Conservation (phyloP, 2,888 invertebrate species). For the Troides oblongomaculatus region DNA sequence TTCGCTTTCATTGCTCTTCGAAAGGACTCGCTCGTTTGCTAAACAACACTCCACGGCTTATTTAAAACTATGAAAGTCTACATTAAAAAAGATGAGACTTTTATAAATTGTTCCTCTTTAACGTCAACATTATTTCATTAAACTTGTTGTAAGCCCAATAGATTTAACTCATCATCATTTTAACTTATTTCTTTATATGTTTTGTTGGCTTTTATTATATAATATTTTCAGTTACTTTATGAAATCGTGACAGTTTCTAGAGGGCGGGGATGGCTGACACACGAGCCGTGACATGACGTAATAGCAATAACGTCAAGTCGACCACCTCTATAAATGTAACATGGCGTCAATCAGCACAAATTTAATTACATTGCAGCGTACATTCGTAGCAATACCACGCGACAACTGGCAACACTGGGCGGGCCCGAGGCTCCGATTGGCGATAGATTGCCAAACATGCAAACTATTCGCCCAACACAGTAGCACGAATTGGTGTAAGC, state of each 20-base stretch:
- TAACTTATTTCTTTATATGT: not conserved
- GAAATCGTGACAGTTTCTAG: not conserved
- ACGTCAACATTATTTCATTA: not conserved
- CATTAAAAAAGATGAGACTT: constrained; percentile 21
- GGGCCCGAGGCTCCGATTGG: constrained; percentile 20
- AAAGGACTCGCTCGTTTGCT: constrained; percentile 21
- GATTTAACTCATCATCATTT: not conserved
- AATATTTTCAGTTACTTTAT: not conserved
- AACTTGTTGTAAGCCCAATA: not conserved
- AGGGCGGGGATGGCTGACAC: not conserved
- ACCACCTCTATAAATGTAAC: constrained; percentile 21
- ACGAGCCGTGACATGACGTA: not conserved
- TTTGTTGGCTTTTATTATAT: not conserved
- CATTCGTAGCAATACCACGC: constrained; percentile 8
- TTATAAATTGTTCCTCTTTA: constrained; percentile 4
- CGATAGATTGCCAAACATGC: constrained; percentile 20
- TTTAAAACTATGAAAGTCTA: constrained; percentile 20
- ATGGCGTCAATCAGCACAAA: constrained; percentile 28
- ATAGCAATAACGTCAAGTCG: constrained; percentile 16
- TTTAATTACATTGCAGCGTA: constrained; percentile 26
- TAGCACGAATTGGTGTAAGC: constrained; percentile 12
- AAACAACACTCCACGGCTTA: constrained; percentile 22
- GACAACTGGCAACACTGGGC: constrained; percentile 12
- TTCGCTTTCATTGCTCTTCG: constrained; percentile 14
- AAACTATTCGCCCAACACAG: constrained; percentile 22